These are phyloP conservation scores for Periophthalmus magnuspinnatus DNA, from an alignment of 2,797 vertebrate genomes.

Conservation along the genomic window DNA sequence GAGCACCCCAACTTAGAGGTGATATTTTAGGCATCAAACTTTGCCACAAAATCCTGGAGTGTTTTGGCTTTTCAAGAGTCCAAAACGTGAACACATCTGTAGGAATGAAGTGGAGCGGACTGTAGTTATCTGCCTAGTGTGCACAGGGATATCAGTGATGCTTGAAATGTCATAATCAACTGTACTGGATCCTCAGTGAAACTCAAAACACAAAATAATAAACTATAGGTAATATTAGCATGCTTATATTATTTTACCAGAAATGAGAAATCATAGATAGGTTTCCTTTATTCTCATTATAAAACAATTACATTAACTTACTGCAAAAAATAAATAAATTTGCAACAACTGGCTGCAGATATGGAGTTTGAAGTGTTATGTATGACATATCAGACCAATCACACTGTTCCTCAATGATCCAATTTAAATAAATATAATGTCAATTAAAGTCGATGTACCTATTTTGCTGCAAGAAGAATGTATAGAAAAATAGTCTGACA, in stretches of 20 bases:
- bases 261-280: no score
- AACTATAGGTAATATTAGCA: background rate
- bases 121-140: background rate
- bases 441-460: background rate
- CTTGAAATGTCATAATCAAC: background rate
- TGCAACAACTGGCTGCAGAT: no score
- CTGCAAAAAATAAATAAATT: no score
- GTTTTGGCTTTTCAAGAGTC: conserved; percentile 3
- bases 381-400: no score
- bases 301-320: no score
- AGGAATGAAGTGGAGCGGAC: background rate
- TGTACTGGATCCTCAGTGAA: conserved; percentile 3
- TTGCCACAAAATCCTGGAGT: background rate
- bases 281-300: no score
- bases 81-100: background rate
- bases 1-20: background rate
- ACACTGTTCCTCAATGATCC: no score
- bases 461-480: background rate
- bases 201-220: conserved; percentile 3
- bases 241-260: no score
- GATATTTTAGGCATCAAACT: background rate
- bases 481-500: background rate
- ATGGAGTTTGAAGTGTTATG: no score
- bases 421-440: background rate
- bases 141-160: background rate